Evolutionary conservation across 2,797 vertebrate genomes (phyloP), one percentile per base, ranked within the genome.

Genomic region (Carduelis carduelis): DNA sequence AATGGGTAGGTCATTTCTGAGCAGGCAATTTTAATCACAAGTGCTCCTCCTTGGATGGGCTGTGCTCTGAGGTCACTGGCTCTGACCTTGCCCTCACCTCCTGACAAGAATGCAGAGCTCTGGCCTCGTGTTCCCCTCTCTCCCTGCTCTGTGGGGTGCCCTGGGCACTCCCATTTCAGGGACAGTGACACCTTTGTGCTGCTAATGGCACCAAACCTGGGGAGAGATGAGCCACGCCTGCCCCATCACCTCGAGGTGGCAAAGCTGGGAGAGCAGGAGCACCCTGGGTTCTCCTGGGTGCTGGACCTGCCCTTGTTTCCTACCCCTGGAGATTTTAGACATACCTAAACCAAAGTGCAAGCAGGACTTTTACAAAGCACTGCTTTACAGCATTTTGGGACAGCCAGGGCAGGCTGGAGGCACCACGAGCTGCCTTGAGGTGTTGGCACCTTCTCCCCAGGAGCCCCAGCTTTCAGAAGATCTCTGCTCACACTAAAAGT

Each of bases 1-100:
- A 91, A 89, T 72, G 90, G 90, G 63, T 41, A 70, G 57, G 47
- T 91, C 66, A 49, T 87, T 93, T 93, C 80, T 39, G 68, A 89
- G 88, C 37, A 78, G 74, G 5, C 52, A 68, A 43, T 60, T 91
- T 87, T 91, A 90, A 78, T 80, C 72, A 28, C n/a, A 52, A 52
- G 14, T 14, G 47, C 32, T 83, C 55, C 34, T 53, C 39, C 70
- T 76, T 0, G 1, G 27, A 15, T 0, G 1, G 72, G 59, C 57
- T 90, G 63, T 90, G 84, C 82, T 84, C 76, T 61, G 89, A 50
- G 59, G 39, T 64, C 53, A 12, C 6, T 60, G 83, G 4, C 88
- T 89, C 52, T 95, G 86, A 86, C 92, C 43, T 69, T 83, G 49
- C 26, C 72, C 63, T 71, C 65, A 27, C 3, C 83, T 86, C 65